Base-by-base conservation (phyloP, 2,113 vertebrate species). In the Engraulis encrasicolus region DNA sequence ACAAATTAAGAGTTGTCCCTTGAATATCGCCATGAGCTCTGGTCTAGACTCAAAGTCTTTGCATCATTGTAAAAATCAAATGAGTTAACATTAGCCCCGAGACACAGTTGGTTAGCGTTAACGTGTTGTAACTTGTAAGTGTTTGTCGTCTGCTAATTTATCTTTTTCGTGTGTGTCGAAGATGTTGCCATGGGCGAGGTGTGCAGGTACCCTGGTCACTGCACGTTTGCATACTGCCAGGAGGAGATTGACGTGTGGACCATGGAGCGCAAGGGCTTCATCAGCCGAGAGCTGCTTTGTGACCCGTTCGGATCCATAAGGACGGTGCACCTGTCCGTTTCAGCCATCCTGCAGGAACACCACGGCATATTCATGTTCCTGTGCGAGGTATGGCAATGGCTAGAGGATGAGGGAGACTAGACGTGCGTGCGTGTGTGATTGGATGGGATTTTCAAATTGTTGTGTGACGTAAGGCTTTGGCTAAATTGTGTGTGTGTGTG, bases 161-260 rank as follows among this genome's bases (percentile, higher is more conserved):
- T 80, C 15, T 48, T 14, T 78, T 27, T 52, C 1, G 17, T 40
- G 6, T 54, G 0, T 37, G 12, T 23, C 48, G 31, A 90, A 96
- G 98, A 99, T 93, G 97, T 99, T 83, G 96, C 97, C 82, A 96
- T 95, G 17, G 97, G 98, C 61, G 96, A 96, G 71, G 97, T 97
- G 0, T 99, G 98, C 89, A 90, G 96, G 23, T 99, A 99, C 19
- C 96, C 96, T 6, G 97, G 97, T 27, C 96, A 99, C 20, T 99
- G 98, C 90, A 99, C 98, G 0, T 99, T 99, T 90, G 98, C 98
- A 0, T 99, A 99, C 71, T 99, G 97, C 92, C 97, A 99, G 84
- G 98, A 99, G 88, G 98, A 99, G 94, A 99, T 99, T 19, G 98
- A 99, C 0, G 95, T 99, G 82, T 99, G 98, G 98, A 97, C 97